phyloP scores from a whole-genome alignment of 2,797 vertebrate genomes.

The Xiphophorus birchmanni region DNA sequence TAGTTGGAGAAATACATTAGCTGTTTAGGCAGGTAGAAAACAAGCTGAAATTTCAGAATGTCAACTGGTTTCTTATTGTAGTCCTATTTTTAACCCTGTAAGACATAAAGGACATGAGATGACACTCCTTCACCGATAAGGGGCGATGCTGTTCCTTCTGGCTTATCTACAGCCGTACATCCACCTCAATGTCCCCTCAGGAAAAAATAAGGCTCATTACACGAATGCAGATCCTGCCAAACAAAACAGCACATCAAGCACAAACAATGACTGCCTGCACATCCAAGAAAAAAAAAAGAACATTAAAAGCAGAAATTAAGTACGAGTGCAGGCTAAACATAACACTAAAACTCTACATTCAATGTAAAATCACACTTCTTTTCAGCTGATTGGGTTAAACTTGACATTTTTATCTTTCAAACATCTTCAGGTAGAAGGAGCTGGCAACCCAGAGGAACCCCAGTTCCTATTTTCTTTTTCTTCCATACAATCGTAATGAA shows the following conservation, averaged over 20 bases:
- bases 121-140: neutral
- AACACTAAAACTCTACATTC: neutral
- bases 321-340: neutral
- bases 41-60: neutral
- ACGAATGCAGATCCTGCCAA: neutral
- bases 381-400: neutral
- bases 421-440: neutral
- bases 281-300: neutral
- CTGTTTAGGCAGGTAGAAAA: neutral
- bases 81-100: neutral
- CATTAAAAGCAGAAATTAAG: neutral
- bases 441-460: neutral
- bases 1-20: neutral
- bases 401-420: neutral
- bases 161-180: neutral
- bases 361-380: neutral
- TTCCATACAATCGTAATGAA: neutral
- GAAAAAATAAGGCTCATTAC: neutral
- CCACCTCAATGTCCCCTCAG: neutral
- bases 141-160: neutral
- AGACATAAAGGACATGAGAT: neutral
- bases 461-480: neutral
- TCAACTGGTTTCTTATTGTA: neutral
- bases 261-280: neutral
- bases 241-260: neutral